These are phyloP conservation scores for Cryptocheilus praepositus DNA, from an alignment of 2,888 invertebrate species.

Conservation along the genomic window DNA sequence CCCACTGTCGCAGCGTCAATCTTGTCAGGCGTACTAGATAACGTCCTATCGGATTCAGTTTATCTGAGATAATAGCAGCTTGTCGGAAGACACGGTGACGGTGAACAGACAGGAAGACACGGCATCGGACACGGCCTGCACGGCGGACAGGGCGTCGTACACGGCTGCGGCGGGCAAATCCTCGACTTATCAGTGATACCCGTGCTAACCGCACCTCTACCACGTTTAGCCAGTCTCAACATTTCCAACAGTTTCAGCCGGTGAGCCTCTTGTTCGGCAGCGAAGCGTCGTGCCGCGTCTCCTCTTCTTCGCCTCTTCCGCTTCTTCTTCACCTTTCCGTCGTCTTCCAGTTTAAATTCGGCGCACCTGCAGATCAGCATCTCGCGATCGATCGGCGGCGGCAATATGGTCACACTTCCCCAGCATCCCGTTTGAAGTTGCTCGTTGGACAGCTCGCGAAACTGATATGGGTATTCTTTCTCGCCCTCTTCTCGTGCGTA, in stretches of 20 bases:
- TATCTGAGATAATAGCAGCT: no score
- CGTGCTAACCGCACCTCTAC: background rate
- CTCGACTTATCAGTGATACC: background rate
- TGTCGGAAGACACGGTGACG: no score
- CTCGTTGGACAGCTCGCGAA: constrained; percentile 49
- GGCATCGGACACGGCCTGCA: background rate
- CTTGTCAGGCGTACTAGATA: no score
- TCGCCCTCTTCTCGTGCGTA: constrained; percentile 61
- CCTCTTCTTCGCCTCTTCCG: background rate
- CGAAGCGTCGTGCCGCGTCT: background rate
- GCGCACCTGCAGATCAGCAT: constrained; percentile 39
- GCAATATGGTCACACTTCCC: constrained; percentile 43
- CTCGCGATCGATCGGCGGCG: constrained; percentile 27
- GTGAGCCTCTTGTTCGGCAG: background rate
- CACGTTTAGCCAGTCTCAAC: background rate
- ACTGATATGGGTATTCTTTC: constrained; percentile 57
- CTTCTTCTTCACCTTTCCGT: background rate
- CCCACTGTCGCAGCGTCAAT: no score
- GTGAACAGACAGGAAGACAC: background rate
- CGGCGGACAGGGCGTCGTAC: background rate
- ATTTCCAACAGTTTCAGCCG: background rate
- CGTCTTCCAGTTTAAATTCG: background rate
- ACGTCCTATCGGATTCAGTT: no score
- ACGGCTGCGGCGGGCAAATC: background rate
- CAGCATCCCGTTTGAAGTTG: constrained; percentile 49